Conservation (phyloP, 1,140 invertebrate species). For the Araneus ventricosus region DNA sequence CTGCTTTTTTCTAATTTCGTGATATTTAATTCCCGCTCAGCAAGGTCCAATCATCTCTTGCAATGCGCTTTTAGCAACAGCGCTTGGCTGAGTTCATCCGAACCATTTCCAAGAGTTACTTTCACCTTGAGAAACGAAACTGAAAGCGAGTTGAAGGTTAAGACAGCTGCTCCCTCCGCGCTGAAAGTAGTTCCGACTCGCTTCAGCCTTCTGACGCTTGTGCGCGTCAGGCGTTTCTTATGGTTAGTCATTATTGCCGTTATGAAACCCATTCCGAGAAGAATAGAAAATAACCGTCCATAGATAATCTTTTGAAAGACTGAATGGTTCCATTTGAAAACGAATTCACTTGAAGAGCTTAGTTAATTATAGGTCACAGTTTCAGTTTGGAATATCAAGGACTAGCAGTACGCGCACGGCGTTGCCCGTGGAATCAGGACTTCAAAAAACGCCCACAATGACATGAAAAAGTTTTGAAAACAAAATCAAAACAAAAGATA, state of each 20-base stretch:
- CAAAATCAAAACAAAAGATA: too few relatives aligned
- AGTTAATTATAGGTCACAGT: constrained; percentile 6
- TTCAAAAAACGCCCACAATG: too few relatives aligned
- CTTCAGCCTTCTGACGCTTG: not conserved
- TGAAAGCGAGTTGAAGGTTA: constrained; percentile 22
- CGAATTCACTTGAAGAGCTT: not conserved
- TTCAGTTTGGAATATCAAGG: not conserved
- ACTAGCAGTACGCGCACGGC: too few relatives aligned
- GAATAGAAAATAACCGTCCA: constrained; percentile 21
- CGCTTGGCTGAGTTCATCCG: not conserved
- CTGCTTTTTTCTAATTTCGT: too few relatives aligned
- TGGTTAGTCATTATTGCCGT: constrained; percentile 25
- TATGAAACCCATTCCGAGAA: not conserved
- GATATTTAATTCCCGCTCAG: not conserved
- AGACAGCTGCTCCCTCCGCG: not conserved
- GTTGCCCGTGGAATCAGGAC: too few relatives aligned
- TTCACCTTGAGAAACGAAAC: constrained; percentile 20
- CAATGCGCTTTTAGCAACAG: not conserved
- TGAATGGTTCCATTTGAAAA: not conserved
- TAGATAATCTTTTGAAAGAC: not conserved
- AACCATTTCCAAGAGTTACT: not conserved
- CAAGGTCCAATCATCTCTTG: not conserved
- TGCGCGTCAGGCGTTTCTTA: constrained; percentile 12
- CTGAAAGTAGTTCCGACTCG: not conserved
- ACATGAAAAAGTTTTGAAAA: too few relatives aligned